These are phyloP conservation scores for Lacanobia oleracea DNA, from an alignment of 2,888 invertebrate species.

Conservation along the genomic window DNA sequence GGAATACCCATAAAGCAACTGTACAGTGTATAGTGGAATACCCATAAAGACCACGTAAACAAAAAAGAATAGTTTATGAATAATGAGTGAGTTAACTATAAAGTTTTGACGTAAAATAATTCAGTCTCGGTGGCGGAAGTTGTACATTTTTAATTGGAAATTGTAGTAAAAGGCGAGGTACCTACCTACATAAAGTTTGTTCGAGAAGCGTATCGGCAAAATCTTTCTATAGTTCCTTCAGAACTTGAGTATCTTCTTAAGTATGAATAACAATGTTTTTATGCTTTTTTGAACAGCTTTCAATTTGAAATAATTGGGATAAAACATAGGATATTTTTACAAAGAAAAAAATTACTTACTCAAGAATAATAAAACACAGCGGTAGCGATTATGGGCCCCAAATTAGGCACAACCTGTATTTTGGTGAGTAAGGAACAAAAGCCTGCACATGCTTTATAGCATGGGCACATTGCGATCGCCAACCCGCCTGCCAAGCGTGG, in stretches of 20 bases:
- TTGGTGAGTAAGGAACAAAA: no score
- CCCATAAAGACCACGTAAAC: slow-evolving; percentile 7
- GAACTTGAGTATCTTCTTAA: slow-evolving; percentile 17
- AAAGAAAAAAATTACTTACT: no score
- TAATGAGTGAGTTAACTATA: slow-evolving; percentile 41
- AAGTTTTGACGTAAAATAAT: slow-evolving; percentile 52
- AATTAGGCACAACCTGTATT: no score
- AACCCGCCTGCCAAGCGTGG: no score
- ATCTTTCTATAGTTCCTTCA: slow-evolving; percentile 35
- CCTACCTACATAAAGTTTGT: slow-evolving; percentile 33
- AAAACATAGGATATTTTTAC: no score
- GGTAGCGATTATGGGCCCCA: no score
- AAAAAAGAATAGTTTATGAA: slow-evolving; percentile 45
- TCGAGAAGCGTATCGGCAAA: slow-evolving; percentile 33
- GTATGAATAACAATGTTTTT: slow-evolving; percentile 30
- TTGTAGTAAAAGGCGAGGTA: slow-evolving; percentile 29
- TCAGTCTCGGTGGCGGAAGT: slow-evolving; percentile 41
- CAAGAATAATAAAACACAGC: no score
- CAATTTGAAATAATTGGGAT: not conserved
- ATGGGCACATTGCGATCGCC: no score
- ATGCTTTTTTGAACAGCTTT: not conserved
- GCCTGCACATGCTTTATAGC: no score
- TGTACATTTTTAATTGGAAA: slow-evolving; percentile 57
- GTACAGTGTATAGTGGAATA: no score
- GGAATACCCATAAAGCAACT: no score